Conservation (phyloP, 2,797 vertebrate genomes). For the Catostomus latipinnis region DNA sequence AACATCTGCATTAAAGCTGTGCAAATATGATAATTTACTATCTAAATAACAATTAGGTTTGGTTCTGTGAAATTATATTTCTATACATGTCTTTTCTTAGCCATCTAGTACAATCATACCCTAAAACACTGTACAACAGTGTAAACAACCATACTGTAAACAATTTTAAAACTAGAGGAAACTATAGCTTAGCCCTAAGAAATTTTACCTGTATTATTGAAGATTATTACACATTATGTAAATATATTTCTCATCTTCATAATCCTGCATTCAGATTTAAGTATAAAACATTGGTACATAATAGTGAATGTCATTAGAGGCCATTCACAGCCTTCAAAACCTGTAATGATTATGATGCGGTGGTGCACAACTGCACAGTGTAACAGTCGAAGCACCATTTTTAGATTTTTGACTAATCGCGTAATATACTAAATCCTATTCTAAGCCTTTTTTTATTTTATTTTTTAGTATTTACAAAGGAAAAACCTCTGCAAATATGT, state of each 20-base stretch:
- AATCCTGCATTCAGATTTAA: slow-evolving; percentile 26
- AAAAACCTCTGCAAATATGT: slow-evolving; percentile 39
- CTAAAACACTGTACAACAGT: slow-evolving; percentile 28
- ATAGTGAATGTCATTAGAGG: not conserved
- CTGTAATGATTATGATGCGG: not conserved
- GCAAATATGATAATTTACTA: slow-evolving; percentile 45
- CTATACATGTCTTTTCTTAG: not conserved
- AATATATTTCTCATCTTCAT: slow-evolving; percentile 32
- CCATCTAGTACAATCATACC: slow-evolving; percentile 4
- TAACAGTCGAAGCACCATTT: slow-evolving; percentile 30
- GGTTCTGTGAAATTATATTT: slow-evolving; percentile 43
- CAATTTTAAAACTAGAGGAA: slow-evolving; percentile 50
- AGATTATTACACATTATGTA: slow-evolving; percentile 10
- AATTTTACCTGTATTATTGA: slow-evolving; percentile 2
- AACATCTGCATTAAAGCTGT: slow-evolving; percentile 18
- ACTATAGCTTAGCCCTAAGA: slow-evolving; percentile 56
- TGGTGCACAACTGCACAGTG: slow-evolving; percentile 1
- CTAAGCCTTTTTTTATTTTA: slow-evolving; percentile 65
- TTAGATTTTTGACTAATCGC: slow-evolving; percentile 10
- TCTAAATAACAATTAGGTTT: slow-evolving; percentile 9
- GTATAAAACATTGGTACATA: not conserved
- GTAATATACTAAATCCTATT: slow-evolving; percentile 37
- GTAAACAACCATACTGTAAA: slow-evolving; percentile 23
- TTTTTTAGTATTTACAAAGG: slow-evolving; percentile 73
- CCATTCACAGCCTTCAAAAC: not conserved